A percentile compares a stretch with the other conserved stretches of the same genome.
Conservation (phyloP, 2,888 invertebrate species). For the Fissipunctia ypsillon region DNA sequence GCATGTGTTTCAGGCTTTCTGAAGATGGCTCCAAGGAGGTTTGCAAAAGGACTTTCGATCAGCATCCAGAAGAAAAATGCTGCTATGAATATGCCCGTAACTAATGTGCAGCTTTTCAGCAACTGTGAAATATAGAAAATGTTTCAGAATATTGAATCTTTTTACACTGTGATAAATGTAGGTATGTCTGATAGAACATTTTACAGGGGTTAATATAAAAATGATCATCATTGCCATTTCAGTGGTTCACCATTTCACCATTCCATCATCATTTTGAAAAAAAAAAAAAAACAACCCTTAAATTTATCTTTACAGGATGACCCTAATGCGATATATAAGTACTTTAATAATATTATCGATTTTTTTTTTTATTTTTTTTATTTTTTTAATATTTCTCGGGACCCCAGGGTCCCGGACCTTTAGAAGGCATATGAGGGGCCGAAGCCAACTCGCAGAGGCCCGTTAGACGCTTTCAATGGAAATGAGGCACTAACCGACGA, state of each 20-base stretch:
- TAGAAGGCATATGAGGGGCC: no score
- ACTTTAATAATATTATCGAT: no score
- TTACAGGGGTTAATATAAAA: neutral
- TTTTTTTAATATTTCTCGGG: no score
- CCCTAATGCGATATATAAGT: no score
- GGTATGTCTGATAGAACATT: no score
- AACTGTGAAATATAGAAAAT: neutral
- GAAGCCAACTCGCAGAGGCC: no score
- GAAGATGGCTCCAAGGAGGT: neutral
- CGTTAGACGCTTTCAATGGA: no score
- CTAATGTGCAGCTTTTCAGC: fast-evolving
- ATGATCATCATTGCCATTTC: neutral
- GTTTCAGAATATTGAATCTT: neutral
- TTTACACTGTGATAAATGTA: neutral
- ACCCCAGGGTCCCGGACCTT: no score
- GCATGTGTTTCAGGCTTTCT: neutral
- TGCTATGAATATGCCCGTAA: neutral
- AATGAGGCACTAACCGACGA: no score
- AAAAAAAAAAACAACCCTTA: no score
- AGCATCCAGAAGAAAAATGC: constrained; percentile 34
- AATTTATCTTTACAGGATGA: neutral
- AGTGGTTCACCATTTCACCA: neutral
- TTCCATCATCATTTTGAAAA: neutral
- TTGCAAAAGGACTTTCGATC: constrained; percentile 31
- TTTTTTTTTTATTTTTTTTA: no score